Evolutionary conservation across 2,797 vertebrate species (phyloP), one percentile per base, ranked within the genome.

Genomic region (Momotus momota): DNA sequence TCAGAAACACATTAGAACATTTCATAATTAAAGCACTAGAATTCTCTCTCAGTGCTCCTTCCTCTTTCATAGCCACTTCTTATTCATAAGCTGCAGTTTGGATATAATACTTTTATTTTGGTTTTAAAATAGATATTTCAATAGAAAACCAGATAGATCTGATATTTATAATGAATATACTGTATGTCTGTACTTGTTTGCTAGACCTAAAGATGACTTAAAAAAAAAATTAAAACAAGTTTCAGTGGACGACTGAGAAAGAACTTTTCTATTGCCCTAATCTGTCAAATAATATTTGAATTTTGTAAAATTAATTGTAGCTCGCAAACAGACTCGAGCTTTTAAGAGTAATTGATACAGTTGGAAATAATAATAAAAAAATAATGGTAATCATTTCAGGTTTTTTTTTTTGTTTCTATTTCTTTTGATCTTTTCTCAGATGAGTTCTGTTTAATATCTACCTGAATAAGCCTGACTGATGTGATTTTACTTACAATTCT

Each of bases 341-440:
- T 65, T 67, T 73, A 38, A 57, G 2, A 51, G 20, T 40, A 9
- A 61, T 89, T 60, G 21, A 48, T 55, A 60, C 1, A 86, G 2
- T 6, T 72, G 12, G 33, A 87, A 89, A 62, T 51, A 0, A 40
- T 60, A 52, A 74, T 33, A 12, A 45, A 35, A 51, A 49, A 14
- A 0, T 1, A 29, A 73, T 27, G 5, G 0, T 6, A 71, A 38
- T n/a, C 0, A 7, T 67, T 48, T 65, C 41, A 48, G 9, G 3
- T 57, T 33, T 57, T 27, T 57, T 27, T 62, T 35, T 51, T 60
- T 40, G 0, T 31, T 38, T 22, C 0, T 33, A 12, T 49, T 31
- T 2, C 33, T 31, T 0, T 21, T 16, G 1, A 31, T 74, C 3
- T 60, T 64, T 65, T 72, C n/a, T 84, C 10, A 66, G 5, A 51